These are phyloP conservation scores for Melangyna quadrimaculata DNA, from an alignment of 2,888 invertebrate genomes.

Conservation along the genomic window DNA sequence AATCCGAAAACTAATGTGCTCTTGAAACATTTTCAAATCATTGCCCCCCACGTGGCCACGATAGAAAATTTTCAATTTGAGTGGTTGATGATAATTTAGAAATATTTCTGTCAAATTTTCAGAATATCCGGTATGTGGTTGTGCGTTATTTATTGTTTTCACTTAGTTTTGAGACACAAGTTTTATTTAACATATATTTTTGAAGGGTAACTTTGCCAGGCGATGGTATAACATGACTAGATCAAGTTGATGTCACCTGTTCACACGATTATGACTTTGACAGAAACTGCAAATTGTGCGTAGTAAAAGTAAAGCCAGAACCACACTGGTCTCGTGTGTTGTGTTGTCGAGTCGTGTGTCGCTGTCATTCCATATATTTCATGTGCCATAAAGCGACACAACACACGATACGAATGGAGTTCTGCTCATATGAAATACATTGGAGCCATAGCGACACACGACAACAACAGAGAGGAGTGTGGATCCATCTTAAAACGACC, in stretches of 20 bases:
- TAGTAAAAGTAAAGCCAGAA: no score
- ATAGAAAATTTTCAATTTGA: neutral
- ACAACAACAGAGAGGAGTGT: no score
- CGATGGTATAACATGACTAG: neutral
- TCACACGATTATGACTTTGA: neutral
- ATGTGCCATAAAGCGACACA: no score
- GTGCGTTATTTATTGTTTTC: constrained; percentile 21
- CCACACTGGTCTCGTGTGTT: no score
- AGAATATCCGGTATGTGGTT: constrained; percentile 13
- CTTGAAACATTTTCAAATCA: constrained; percentile 35
- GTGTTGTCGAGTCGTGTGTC: no score
- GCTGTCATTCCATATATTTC: no score
- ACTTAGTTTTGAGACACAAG: neutral
- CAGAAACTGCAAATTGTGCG: no score
- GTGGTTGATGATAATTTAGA: neutral
- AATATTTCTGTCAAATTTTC: constrained; percentile 11
- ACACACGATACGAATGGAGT: no score
- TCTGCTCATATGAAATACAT: no score
- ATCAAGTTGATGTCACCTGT: constrained; percentile 3
- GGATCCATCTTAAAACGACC: no score
- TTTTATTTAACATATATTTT: neutral
- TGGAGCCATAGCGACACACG: no score
- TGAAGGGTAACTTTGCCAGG: constrained; percentile 11
- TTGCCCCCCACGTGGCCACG: neutral
- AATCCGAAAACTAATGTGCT: constrained; percentile 16